These are phyloP conservation scores for Trichogramma dendrolimi DNA, from an alignment of 2,888 invertebrate species.

Conservation along the genomic window DNA sequence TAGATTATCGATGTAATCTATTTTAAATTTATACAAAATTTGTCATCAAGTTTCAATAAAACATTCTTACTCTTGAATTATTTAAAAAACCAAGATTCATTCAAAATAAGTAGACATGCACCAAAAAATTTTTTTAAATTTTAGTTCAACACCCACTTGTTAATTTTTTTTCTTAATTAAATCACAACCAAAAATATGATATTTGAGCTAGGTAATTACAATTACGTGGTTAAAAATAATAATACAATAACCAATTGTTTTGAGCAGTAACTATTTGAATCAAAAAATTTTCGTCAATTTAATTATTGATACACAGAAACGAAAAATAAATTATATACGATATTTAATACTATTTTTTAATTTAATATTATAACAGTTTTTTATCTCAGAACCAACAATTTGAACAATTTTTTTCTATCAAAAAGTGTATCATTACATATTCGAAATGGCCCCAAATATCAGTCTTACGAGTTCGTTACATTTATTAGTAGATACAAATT, in stretches of 20 bases:
- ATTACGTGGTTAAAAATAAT: conserved; percentile 7
- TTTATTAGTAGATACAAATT: conserved; percentile 38
- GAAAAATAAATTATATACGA: too few relatives aligned
- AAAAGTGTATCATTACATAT: conserved; percentile 3
- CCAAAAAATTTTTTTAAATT: conserved; percentile 16
- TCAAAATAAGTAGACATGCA: conserved; percentile 8
- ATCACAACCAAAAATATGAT: conserved; percentile 43
- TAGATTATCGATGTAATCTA: conserved; percentile 30
- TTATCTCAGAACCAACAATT: conserved; percentile 14
- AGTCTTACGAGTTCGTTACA: conserved; percentile 44
- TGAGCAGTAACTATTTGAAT: too few relatives aligned
- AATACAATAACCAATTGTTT: too few relatives aligned
- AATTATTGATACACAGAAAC: too few relatives aligned
- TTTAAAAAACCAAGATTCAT: conserved; percentile 1
- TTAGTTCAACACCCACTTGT: conserved; percentile 10
- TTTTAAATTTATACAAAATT: conserved; percentile 31
- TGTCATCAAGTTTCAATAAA: conserved; percentile 22
- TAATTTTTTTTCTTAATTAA: conserved; percentile 28
- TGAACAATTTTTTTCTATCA: conserved; percentile 13
- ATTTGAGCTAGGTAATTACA: conserved; percentile 32
- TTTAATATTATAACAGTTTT: conserved; percentile 1
- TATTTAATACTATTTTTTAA: too few relatives aligned
- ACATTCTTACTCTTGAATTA: conserved; percentile 1
- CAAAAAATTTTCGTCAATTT: too few relatives aligned
- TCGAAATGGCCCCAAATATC: conserved; percentile 48